phyloP scores from a whole-genome alignment of 2,888 invertebrate species.

The Cistogaster globosa region DNA sequence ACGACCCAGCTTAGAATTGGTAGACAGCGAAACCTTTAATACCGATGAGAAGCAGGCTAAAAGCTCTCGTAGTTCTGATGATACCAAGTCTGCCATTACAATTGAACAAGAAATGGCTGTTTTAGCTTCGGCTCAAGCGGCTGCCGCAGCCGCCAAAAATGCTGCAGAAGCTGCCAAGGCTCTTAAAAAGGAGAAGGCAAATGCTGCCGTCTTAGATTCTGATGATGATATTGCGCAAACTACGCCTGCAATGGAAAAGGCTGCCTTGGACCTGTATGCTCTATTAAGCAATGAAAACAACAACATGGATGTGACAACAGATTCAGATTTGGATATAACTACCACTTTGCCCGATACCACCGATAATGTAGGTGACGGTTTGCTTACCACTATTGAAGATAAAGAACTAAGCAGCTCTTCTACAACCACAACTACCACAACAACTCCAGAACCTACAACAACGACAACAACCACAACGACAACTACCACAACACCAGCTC shows the following conservation, averaged over 20 bases:
- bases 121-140: conserved; percentile 74
- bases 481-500: conserved; percentile 82
- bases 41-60: conserved; percentile 84
- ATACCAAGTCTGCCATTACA: conserved; percentile 77
- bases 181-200: conserved; percentile 68
- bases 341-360: conserved; percentile 80
- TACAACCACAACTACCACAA: conserved; percentile 84
- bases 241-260: conserved; percentile 90
- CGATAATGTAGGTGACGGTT: conserved; percentile 76
- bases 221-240: conserved; percentile 79
- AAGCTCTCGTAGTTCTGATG: conserved; percentile 80
- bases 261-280: conserved; percentile 92
- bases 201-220: conserved; percentile 62
- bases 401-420: conserved; percentile 85
- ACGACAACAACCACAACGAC: conserved; percentile 84
- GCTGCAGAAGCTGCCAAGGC: conserved; percentile 70
- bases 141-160: conserved; percentile 68
- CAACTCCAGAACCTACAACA: conserved; percentile 84
- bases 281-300: conserved; percentile 87
- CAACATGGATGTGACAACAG: conserved; percentile 84
- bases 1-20: conserved; percentile 90
- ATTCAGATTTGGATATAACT: conserved; percentile 78
- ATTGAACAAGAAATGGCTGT: conserved; percentile 78
- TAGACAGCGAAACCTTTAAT: conserved; percentile 92
- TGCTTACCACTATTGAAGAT: conserved; percentile 79